Percentiles rank a stretch among this genome's conserved stretches.
Evolutionary conservation across 2,888 invertebrate species (phyloP).

Genomic region (Amaurobius ferox): DNA sequence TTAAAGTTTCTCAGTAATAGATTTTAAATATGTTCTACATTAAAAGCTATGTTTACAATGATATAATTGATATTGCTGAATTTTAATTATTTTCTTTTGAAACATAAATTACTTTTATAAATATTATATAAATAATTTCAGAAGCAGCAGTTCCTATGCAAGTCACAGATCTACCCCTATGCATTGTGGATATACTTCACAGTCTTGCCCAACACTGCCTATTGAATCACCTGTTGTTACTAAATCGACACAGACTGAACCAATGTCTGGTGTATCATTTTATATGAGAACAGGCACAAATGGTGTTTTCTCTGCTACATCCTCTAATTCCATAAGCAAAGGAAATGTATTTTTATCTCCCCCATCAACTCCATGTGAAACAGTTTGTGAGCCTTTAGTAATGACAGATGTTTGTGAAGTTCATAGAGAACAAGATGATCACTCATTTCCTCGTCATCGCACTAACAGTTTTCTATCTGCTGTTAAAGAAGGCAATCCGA

Average conservation of each 20-base stretch:
- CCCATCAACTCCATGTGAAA: conserved; percentile 43
- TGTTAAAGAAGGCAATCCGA: conserved; percentile 66
- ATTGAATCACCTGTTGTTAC: conserved; percentile 70
- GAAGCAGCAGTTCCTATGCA: conserved; percentile 59
- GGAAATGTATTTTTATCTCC: conserved; percentile 27
- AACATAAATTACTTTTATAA: no score
- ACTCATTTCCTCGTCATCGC: conserved; percentile 61
- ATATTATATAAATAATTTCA: conserved; percentile 21
- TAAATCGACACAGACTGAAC: conserved; percentile 72
- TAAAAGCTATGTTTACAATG: no score
- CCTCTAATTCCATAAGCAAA: conserved; percentile 38
- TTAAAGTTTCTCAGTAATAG: neutral
- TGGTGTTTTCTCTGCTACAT: conserved; percentile 23
- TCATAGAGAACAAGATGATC: conserved; percentile 41
- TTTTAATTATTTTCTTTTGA: no score
- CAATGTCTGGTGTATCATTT: conserved; percentile 33
- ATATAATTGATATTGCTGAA: no score
- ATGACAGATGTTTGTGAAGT: conserved; percentile 51
- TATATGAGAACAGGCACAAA: conserved; percentile 10
- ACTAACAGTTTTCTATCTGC: conserved; percentile 68
- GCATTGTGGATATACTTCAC: conserved; percentile 59
- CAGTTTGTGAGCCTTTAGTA: conserved; percentile 35
- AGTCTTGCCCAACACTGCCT: conserved; percentile 72
- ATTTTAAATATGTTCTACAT: no score
- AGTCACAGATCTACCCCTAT: conserved; percentile 71